phyloP scores from a whole-genome alignment of 1,140 invertebrate species.

The Hermetia illucens region DNA sequence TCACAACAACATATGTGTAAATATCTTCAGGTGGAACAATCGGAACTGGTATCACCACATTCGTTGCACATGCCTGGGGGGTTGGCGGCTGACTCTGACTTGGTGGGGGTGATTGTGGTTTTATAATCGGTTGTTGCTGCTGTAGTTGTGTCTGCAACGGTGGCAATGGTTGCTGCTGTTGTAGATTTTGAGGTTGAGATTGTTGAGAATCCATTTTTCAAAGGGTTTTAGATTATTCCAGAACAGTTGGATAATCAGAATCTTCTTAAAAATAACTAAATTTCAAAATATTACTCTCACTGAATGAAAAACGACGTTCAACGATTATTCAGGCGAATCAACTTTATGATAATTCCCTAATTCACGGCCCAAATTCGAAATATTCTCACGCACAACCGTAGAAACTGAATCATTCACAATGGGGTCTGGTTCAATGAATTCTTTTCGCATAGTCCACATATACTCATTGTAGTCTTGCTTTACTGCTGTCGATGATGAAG shows the following conservation, averaged over 20 bases:
- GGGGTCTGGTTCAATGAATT: constrained; percentile 67
- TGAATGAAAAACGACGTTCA: no score
- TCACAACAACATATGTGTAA: constrained; percentile 55
- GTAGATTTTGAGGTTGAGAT: constrained; percentile 10
- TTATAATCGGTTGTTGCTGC: neutral
- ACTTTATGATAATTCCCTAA: constrained; percentile 30
- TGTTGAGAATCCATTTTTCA: neutral
- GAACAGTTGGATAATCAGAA: no score
- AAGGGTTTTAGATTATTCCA: neutral
- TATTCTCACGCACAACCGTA: constrained; percentile 41
- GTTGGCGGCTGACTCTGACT: neutral
- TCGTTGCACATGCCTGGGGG: constrained; percentile 5
- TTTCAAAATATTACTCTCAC: no score
- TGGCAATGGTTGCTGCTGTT: constrained; percentile 1
- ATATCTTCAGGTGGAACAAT: constrained; percentile 35
- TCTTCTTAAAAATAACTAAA: no score
- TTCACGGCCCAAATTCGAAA: constrained; percentile 42
- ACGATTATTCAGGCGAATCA: constrained; percentile 27
- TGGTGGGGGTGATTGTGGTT: constrained; percentile 4
- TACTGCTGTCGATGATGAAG: constrained; percentile 66
- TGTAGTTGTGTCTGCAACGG: neutral
- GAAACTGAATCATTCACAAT: constrained; percentile 37
- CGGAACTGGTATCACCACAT: constrained; percentile 28
- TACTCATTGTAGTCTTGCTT: constrained; percentile 79
- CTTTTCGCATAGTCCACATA: constrained; percentile 85